These are phyloP conservation scores for Drymonia ruficornis DNA, from an alignment of 2,888 invertebrate species.

Conservation along the genomic window DNA sequence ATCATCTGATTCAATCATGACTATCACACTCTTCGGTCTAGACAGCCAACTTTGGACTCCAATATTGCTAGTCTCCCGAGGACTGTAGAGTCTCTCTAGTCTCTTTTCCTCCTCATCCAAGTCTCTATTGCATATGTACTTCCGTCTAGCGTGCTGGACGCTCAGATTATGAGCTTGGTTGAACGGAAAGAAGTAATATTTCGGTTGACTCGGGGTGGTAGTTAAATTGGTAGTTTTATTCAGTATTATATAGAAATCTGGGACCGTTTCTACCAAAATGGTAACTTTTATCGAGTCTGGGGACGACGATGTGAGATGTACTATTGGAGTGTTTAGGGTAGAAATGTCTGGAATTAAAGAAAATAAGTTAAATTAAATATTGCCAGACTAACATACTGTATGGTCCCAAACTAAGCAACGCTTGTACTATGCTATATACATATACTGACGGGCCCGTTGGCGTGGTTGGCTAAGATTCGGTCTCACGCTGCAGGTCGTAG, in stretches of 20 bases:
- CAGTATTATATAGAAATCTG: slow-evolving; percentile 84
- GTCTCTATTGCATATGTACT: slow-evolving; percentile 85
- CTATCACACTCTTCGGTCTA: slow-evolving; percentile 81
- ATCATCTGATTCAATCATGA: slow-evolving; percentile 87
- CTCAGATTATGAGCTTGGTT: slow-evolving; percentile 61
- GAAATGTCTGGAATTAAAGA: slow-evolving; percentile 61
- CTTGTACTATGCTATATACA: no score
- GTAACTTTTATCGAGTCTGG: slow-evolving; percentile 81
- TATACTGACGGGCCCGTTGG: no score
- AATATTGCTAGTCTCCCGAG: slow-evolving; percentile 43
- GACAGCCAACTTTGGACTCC: slow-evolving; percentile 58
- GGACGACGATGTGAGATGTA: slow-evolving; percentile 89
- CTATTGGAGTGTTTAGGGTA: slow-evolving; percentile 82
- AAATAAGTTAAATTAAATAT: no score
- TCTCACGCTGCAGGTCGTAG: no score
- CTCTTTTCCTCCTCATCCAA: slow-evolving; percentile 45
- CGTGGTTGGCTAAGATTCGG: no score
- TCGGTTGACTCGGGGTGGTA: slow-evolving; percentile 77
- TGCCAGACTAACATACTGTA: no score
- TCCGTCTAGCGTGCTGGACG: slow-evolving; percentile 58
- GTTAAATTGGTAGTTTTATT: slow-evolving; percentile 70
- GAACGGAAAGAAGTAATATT: slow-evolving; percentile 84
- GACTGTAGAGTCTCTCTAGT: slow-evolving; percentile 32
- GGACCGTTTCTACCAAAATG: slow-evolving; percentile 84
- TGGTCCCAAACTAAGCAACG: no score